phyloP scores from a whole-genome alignment of 2,113 vertebrate genomes.

The Notothenia coriiceps region DNA sequence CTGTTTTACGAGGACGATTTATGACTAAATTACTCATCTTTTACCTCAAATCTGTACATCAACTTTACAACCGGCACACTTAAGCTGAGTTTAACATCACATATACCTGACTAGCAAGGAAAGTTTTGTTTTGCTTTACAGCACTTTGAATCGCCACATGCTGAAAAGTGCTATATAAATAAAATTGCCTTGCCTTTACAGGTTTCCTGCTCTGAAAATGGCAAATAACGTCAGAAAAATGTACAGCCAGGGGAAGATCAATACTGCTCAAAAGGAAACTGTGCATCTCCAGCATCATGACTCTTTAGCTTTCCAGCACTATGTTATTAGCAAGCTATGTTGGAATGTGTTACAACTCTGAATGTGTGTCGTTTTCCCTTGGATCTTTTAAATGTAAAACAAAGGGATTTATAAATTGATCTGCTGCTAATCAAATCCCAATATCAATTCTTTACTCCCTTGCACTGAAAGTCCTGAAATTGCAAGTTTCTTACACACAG shows the following conservation, averaged over 20 bases:
- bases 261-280: constrained; percentile 8
- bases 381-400: background rate
- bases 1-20: constrained; percentile 60
- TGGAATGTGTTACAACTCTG: background rate
- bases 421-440: background rate
- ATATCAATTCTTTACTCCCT: background rate
- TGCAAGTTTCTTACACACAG: too few species aligned
- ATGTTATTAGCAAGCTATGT: background rate
- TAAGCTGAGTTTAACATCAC: constrained; percentile 54
- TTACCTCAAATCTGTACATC: constrained; percentile 51
- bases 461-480: background rate
- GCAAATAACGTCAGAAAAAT: constrained; percentile 28
- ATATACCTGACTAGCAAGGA: constrained; percentile 38
- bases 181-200: background rate
- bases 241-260: constrained; percentile 19
- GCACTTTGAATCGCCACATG: too few species aligned
- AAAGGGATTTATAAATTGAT: background rate
- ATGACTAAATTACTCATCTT: constrained; percentile 61
- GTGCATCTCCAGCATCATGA: background rate
- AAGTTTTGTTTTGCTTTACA: constrained; percentile 47
- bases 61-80: constrained; percentile 56
- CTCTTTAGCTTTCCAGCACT: background rate
- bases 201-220: constrained; percentile 9
- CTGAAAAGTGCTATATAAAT: too few species aligned
- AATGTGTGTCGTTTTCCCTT: background rate